Base-by-base conservation (phyloP, 2,888 invertebrate species). In the Taphrorychus bicolor region DNA sequence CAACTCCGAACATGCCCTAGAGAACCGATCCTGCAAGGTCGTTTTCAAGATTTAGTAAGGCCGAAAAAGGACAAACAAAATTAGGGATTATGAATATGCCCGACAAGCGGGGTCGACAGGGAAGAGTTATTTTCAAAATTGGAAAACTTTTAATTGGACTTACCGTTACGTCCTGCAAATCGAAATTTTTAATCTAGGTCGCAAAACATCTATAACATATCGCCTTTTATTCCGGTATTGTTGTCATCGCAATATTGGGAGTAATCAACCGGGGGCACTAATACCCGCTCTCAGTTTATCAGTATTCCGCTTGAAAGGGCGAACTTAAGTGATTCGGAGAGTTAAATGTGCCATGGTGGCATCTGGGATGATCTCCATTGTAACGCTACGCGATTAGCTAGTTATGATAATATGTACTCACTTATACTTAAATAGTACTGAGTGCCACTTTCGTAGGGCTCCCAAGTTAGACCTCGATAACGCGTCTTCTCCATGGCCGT, bases 351-450 rank as follows among this genome's bases (percentile, higher is more conserved):
- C 59, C 40, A 59, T 49, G 18, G 16, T 45, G 45, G 45, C 45
- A 18, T 45, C 45, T 45, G 32, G 9, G 32, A 32, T 32, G 14
- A 17, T 51, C n/a, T 7, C n/a, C 5, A 23, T 42, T 2, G 14
- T 21, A 42, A n/a, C 22, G 22, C 3, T 42, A 17, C 14, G 11
- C 11, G 32, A 32, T 32, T 32, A 32, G 32, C 32, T 32, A 7
- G 11, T 32, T 32, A 14, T 14, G 2, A 45, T 17, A 45, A 45
- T 14, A n/a, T 17, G n/a, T 49, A 79, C 84, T 86, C 80, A 91
- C 91, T 88, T 78, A 93, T 89, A 81, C 89, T 91, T 64, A 94
- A 85, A 81, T 93, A 94, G 77, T 90, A 91, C 79, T 93, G 91
- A 17, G 89, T 89, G 58, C 88, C 88, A 54, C 89, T 87, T 77